Percentiles rank a stretch among this genome's conserved stretches.
These are phyloP conservation scores for Coryphaenoides rupestris DNA, from an alignment of 2,113 vertebrate species.

Conservation along the genomic window DNA sequence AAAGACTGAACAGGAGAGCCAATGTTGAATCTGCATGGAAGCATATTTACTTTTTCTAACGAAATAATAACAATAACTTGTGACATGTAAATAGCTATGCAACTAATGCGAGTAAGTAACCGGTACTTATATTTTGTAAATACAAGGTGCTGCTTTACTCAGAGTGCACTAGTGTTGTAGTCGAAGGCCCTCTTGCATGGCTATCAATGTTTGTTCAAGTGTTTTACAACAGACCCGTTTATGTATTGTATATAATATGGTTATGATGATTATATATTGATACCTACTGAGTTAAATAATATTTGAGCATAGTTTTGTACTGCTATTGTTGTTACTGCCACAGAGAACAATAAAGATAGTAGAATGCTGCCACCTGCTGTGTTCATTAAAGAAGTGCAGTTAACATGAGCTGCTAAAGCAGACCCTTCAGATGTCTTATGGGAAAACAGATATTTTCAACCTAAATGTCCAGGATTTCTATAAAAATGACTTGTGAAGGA, in stretches of 20 bases:
- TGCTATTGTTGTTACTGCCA: neutral
- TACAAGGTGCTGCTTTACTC: neutral
- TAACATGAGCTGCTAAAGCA: neutral
- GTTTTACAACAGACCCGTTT: conserved; percentile 29
- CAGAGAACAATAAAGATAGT: conserved; percentile 3
- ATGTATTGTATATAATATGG: conserved; percentile 39
- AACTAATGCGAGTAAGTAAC: conserved; percentile 35
- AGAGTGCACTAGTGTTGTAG: neutral
- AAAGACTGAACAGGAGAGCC: conserved; percentile 10
- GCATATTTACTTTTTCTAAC: conserved; percentile 9
- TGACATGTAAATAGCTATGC: conserved; percentile 36
- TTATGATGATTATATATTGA: conserved; percentile 20
- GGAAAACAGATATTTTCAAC: too few species aligned
- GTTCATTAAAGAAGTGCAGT: conserved; percentile 11
- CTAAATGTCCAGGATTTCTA: too few species aligned
- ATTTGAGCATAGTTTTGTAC: neutral
- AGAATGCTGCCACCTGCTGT: conserved; percentile 63
- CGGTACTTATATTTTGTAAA: conserved; percentile 11
- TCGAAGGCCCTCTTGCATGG: conserved; percentile 34
- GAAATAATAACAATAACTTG: neutral
- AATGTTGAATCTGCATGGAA: conserved; percentile 14
- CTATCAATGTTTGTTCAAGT: conserved; percentile 18
- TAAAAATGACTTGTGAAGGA: too few species aligned
- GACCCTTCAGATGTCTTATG: neutral
- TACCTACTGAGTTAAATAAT: neutral